A percentile compares a stretch with the other conserved stretches of the same genome.
These are phyloP conservation scores for Clistopyga incitator DNA, from an alignment of 2,888 invertebrate species.

Conservation along the genomic window DNA sequence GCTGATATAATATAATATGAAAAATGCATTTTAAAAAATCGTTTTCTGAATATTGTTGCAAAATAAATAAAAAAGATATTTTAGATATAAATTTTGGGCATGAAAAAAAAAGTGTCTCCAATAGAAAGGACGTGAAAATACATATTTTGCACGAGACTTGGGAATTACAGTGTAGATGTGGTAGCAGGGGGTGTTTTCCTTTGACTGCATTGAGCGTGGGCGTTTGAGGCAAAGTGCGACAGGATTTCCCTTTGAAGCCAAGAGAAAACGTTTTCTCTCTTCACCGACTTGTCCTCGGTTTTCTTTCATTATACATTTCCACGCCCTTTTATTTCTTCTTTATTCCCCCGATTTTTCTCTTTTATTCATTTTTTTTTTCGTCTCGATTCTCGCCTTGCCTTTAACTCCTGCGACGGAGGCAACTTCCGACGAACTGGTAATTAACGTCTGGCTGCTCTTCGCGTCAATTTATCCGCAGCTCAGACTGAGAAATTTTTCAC, in stretches of 20 bases:
- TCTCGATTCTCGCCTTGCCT: slow-evolving; percentile 28
- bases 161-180: not conserved
- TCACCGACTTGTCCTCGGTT: slow-evolving; percentile 36
- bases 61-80: too few species aligned
- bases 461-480: slow-evolving; percentile 4
- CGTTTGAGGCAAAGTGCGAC: slow-evolving; percentile 10
- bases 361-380: slow-evolving; percentile 13
- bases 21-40: too few species aligned
- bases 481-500: too few species aligned
- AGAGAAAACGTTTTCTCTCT: not conserved
- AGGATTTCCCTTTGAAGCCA: slow-evolving; percentile 49
- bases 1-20: too few species aligned
- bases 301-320: slow-evolving; percentile 61
- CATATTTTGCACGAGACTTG: not conserved
- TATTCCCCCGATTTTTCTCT: slow-evolving; percentile 14
- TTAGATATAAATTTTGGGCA: not conserved
- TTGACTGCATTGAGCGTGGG: slow-evolving; percentile 27
- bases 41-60: too few species aligned
- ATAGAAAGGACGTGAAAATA: not conserved
- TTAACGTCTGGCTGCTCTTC: slow-evolving; percentile 33
- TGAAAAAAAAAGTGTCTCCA: not conserved
- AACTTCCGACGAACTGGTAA: slow-evolving; percentile 40
- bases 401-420: slow-evolving; percentile 26
- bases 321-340: slow-evolving; percentile 43
- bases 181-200: slow-evolving; percentile 40